phyloP scores from a whole-genome alignment of 2,888 invertebrate species.

The Zeuzera pyrina region DNA sequence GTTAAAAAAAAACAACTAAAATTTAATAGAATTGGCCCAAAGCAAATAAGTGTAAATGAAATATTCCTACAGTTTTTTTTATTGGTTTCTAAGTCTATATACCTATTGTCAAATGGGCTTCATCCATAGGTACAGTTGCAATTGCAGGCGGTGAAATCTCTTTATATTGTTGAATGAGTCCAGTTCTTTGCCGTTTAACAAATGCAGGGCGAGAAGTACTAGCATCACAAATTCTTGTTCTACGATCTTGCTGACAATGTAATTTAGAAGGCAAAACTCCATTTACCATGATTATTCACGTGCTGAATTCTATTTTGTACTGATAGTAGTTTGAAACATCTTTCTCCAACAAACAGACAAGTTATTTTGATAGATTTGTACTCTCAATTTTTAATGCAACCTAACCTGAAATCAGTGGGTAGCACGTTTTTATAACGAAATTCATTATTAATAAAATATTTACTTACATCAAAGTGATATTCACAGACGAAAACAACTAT shows the following conservation, averaged over 20 bases:
- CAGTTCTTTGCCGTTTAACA: slow-evolving; percentile 11
- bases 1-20: no score
- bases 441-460: slow-evolving; percentile 3
- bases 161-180: slow-evolving; percentile 8
- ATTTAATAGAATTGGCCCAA: no score
- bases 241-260: slow-evolving; percentile 13
- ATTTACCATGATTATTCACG: slow-evolving; percentile 9
- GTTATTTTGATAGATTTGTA: background rate
- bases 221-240: slow-evolving; percentile 9
- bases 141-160: slow-evolving; percentile 5
- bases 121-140: slow-evolving; percentile 5
- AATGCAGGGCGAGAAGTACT: slow-evolving; percentile 7
- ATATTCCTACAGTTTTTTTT: slow-evolving; percentile 1
- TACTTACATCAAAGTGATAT: slow-evolving; percentile 6
- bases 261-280: slow-evolving; percentile 16
- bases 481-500: slow-evolving; percentile 7
- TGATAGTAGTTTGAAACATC: slow-evolving; percentile 12
- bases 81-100: slow-evolving; percentile 3
- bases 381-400: slow-evolving; percentile 1
- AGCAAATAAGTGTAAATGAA: no score
- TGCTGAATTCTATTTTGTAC: slow-evolving; percentile 16
- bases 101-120: slow-evolving; percentile 5
- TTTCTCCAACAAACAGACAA: slow-evolving; percentile 14
- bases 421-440: no score
- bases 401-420: no score